Evolutionary conservation across 2,888 invertebrate genomes (phyloP).

Genomic region (Gymnosoma rotundatum): DNA sequence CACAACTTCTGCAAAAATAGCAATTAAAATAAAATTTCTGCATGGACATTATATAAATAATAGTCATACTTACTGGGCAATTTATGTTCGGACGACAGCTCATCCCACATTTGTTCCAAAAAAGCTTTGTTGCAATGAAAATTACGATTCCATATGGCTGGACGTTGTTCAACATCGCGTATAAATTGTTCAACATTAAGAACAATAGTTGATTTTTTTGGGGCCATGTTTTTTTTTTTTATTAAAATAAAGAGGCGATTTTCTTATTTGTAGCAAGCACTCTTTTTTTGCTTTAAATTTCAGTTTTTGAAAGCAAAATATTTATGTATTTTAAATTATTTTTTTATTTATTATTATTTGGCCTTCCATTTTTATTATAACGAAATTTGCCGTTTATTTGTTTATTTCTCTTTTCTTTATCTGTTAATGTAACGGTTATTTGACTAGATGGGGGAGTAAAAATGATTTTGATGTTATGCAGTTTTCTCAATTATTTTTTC

Average conservation of each 20-base stretch:
- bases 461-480: neutral
- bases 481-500: neutral
- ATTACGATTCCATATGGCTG: slow-evolving; percentile 82
- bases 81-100: slow-evolving; percentile 80
- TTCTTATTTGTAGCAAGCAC: neutral
- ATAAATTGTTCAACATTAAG: slow-evolving; percentile 82
- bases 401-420: neutral
- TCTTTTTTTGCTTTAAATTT: neutral
- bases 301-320: neutral
- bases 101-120: slow-evolving; percentile 82
- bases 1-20: slow-evolving; percentile 77
- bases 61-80: slow-evolving; percentile 79
- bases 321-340: neutral
- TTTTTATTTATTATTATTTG: neutral
- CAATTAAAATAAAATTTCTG: neutral
- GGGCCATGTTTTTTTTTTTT: slow-evolving; percentile 76
- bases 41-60: neutral
- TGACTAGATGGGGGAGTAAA: neutral
- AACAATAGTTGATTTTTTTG: slow-evolving; percentile 81
- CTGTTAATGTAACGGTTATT: neutral
- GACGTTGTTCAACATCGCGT: slow-evolving; percentile 81
- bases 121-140: slow-evolving; percentile 82
- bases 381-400: neutral
- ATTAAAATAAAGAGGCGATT: neutral
- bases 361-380: slow-evolving; percentile 2